Base-by-base conservation (phyloP, 2,888 invertebrate genomes). In the Timema podura region DNA sequence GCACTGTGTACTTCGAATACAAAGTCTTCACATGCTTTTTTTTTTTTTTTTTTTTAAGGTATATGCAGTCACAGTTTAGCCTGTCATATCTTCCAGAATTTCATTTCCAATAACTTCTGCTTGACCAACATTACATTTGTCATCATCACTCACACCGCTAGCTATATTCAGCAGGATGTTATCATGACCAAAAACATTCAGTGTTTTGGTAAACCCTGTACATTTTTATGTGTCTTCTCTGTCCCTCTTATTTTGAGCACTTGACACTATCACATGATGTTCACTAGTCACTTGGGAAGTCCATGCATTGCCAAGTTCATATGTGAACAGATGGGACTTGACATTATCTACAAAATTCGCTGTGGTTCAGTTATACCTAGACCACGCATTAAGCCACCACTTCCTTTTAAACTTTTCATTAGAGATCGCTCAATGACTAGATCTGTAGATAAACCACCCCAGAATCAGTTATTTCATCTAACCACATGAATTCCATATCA, bases 401-500 rank as follows among this genome's bases (percentile, higher is more conserved):
- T 54, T 54, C 54, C 54, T 54, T 54, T 10, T 15, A 54, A 15
- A 15, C 54, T 16, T 54, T 54, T 54, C 6, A 54, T 54, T 15
- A 15, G 15, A 54, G 6, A 6, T 16, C 15, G 54, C 15, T 54
- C 5, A 15, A 6, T 54, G 15, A 9, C 54, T 15, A 54, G 54
- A 54, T 54, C 54, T 54, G 11, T 6, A 15, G 10, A 54, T 7
- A 54, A 16, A 54, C 54, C 6, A 5, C 6, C 54, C 54, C 54
- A 54, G 15, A 54, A 16, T 54, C 54, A 15, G 11, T 54, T 9
- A 16, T 16, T 54, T 54, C 54, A 15, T 54, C 54, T 54, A 5
- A 54, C 54, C 13, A 54, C 54, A 54, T 54, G 54, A 16, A 54
- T 13, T 54, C 54, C 54, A 54, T 54, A 15, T 13, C 54, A 54